These are phyloP conservation scores for Lamellibrachia luymesi DNA, from an alignment of 1,140 invertebrate species.

Conservation along the genomic window DNA sequence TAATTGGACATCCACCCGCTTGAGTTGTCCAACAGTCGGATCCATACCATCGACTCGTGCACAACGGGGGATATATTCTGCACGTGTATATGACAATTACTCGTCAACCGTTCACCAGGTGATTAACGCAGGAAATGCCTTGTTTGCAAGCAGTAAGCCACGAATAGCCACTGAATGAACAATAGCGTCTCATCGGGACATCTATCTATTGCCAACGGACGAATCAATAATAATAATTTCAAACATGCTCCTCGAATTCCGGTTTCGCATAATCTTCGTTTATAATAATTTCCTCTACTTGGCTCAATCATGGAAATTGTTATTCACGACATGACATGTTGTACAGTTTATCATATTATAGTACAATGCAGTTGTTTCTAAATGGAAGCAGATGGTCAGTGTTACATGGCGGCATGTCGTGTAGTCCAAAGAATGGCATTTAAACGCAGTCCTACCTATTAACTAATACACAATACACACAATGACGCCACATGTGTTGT, in stretches of 20 bases:
- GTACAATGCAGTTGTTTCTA: too few relatives aligned
- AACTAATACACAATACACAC: too few relatives aligned
- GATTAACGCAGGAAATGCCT: neutral
- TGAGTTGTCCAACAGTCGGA: neutral
- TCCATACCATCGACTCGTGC: neutral
- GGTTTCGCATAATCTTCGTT: too few relatives aligned
- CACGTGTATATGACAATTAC: neutral
- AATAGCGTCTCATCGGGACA: neutral
- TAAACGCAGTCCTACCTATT: too few relatives aligned
- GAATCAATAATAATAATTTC: neutral
- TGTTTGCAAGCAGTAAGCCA: neutral
- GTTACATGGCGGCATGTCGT: too few relatives aligned
- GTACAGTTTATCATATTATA: too few relatives aligned
- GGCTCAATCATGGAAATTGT: too few relatives aligned
- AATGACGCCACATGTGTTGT: too few relatives aligned
- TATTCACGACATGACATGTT: too few relatives aligned
- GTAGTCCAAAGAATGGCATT: too few relatives aligned
- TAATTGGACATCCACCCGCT: neutral
- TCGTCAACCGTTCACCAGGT: neutral
- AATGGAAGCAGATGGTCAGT: too few relatives aligned
- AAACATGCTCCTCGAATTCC: neutral
- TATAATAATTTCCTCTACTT: too few relatives aligned
- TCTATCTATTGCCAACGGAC: neutral
- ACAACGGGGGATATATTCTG: neutral
- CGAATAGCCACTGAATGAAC: neutral